Percentiles rank a stretch among this genome's conserved stretches.
phyloP scores from a whole-genome alignment of 2,888 invertebrate genomes.

The Platerodrilus igneus region DNA sequence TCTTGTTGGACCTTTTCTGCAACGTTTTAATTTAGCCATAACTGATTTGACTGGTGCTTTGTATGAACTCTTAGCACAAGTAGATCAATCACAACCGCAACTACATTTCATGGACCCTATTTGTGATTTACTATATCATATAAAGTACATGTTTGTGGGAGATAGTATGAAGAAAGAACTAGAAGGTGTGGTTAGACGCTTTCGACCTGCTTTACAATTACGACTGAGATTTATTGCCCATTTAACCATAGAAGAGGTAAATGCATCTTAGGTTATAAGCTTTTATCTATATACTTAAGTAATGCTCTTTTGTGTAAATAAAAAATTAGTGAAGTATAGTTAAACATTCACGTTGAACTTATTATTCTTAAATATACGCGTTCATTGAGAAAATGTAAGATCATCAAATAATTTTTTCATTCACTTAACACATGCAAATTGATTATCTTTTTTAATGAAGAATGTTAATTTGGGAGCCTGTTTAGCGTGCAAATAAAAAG shows the following conservation, averaged over 20 bases:
- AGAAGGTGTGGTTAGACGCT: slow-evolving; percentile 80
- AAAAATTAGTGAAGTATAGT: too few species aligned
- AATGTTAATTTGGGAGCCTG: too few species aligned
- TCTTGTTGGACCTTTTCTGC: slow-evolving; percentile 88
- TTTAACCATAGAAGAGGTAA: slow-evolving; percentile 75
- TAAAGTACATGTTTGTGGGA: slow-evolving; percentile 97
- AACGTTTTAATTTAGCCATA: slow-evolving; percentile 80
- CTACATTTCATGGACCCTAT: slow-evolving; percentile 87
- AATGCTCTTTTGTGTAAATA: too few species aligned
- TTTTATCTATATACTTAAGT: too few species aligned
- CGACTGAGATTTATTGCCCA: slow-evolving; percentile 89
- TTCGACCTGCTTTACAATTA: slow-evolving; percentile 83
- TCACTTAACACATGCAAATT: too few species aligned
- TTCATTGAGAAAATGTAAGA: too few species aligned
- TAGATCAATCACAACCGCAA: slow-evolving; percentile 75
- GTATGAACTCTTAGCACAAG: slow-evolving; percentile 86
- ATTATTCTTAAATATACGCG: too few species aligned
- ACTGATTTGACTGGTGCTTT: slow-evolving; percentile 80
- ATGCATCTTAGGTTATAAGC: slow-evolving; percentile 3
- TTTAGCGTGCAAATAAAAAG: too few species aligned
- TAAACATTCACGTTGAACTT: too few species aligned
- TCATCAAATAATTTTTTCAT: too few species aligned
- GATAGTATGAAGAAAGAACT: slow-evolving; percentile 91
- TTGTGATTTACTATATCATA: slow-evolving; percentile 93
- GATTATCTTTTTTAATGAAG: too few species aligned